Percentiles rank a stretch among this genome's conserved stretches.
Conservation (phyloP, 92 coral and sea anemone genomes). For the Epizoanthus ramosus region DNA sequence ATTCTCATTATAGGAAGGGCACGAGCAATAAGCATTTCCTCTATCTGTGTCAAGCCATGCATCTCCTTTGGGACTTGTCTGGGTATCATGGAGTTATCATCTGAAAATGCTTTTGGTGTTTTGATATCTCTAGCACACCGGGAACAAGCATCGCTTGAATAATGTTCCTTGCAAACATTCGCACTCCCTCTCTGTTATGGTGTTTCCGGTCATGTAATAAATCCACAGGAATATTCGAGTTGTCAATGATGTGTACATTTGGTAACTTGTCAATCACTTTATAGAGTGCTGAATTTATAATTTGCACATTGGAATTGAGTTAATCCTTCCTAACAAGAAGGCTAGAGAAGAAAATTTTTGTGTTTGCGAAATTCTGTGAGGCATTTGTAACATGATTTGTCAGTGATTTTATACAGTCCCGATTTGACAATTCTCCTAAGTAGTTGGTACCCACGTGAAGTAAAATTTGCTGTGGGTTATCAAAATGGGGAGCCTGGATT, state of each 20-base stretch:
- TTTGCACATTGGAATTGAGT: not conserved
- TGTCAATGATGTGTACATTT: not conserved
- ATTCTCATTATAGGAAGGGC: slow-evolving; percentile 35
- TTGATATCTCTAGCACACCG: too few relatives aligned
- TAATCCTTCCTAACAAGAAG: not conserved
- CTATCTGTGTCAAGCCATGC: too few relatives aligned
- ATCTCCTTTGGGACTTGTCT: too few relatives aligned
- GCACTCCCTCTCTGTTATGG: not conserved
- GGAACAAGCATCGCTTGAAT: slow-evolving; percentile 2
- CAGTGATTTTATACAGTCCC: slow-evolving; percentile 1
- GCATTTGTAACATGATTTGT: not conserved
- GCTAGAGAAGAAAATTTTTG: not conserved
- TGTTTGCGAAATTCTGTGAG: not conserved
- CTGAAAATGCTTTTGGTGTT: too few relatives aligned
- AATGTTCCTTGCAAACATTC: not conserved
- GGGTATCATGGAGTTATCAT: too few relatives aligned
- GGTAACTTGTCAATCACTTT: slow-evolving; percentile 1
- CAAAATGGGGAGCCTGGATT: not conserved
- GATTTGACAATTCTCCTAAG: not conserved
- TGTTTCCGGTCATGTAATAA: slow-evolving; percentile 10
- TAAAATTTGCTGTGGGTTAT: slow-evolving; percentile 8
- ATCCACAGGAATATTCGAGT: not conserved
- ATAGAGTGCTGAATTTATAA: not conserved
- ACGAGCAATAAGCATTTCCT: not conserved
- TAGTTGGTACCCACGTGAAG: slow-evolving; percentile 6